Conservation (phyloP, 2,797 vertebrate genomes). For the Anguilla pacifica region DNA sequence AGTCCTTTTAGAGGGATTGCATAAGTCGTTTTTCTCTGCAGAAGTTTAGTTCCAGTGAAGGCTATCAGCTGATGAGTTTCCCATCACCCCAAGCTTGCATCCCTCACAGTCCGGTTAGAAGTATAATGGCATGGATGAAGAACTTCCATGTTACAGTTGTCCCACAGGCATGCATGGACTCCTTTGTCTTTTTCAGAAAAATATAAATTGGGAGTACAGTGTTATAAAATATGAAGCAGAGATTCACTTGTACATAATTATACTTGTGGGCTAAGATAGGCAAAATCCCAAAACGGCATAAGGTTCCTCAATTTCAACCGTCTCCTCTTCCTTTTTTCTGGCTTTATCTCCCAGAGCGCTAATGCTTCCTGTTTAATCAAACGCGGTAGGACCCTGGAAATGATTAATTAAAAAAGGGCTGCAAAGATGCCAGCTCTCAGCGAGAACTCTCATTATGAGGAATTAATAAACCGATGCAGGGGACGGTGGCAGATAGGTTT, state of each 20-base stretch:
- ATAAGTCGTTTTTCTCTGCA: not conserved
- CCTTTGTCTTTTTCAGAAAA: not conserved
- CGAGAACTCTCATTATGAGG: slow-evolving; percentile 47
- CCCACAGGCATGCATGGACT: not conserved
- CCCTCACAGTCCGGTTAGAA: not conserved
- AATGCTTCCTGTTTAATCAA: slow-evolving; percentile 45
- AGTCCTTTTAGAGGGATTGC: not conserved
- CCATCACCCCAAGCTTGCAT: not conserved
- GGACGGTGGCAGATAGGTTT: slow-evolving; percentile 25
- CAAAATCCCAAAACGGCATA: slow-evolving; percentile 23
- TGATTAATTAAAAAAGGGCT: slow-evolving; percentile 53
- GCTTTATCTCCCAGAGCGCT: slow-evolving; percentile 31
- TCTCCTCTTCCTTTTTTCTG: slow-evolving; percentile 16
- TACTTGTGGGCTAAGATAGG: not conserved
- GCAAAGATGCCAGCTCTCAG: slow-evolving; percentile 49
- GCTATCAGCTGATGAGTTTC: not conserved
- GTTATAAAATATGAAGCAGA: not conserved
- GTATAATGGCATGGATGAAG: slow-evolving; percentile 13
- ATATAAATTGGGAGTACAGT: not conserved
- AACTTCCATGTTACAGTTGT: slow-evolving; percentile 6
- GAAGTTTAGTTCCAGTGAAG: not conserved
- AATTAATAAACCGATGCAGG: slow-evolving; percentile 49
- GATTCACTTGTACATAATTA: not conserved
- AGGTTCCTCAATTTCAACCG: slow-evolving; percentile 8
- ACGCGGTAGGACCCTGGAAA: slow-evolving; percentile 46